A percentile compares a stretch with the other conserved stretches of the same genome.
These are phyloP conservation scores for Dendrocopos noguchii DNA, from an alignment of 2,113 vertebrate genomes.

Conservation along the genomic window DNA sequence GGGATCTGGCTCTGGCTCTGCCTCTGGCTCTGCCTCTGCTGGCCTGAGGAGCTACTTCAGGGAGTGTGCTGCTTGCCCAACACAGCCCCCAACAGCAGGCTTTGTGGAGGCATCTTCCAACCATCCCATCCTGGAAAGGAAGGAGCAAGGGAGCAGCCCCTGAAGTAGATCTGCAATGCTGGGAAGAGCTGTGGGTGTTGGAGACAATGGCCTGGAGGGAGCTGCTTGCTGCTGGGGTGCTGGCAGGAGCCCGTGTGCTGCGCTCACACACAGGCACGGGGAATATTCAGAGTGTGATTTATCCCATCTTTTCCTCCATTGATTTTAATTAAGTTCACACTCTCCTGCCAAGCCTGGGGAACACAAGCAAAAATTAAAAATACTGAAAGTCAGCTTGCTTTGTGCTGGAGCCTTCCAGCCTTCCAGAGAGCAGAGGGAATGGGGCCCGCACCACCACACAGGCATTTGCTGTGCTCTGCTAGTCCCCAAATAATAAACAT, in stretches of 20 bases:
- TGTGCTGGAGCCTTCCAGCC: constrained; percentile 30
- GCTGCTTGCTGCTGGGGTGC: neutral
- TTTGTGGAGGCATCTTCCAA: fast-evolving
- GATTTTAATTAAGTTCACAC: constrained; percentile 77
- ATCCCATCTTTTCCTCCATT: constrained; percentile 68
- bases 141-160: fast-evolving
- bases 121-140: neutral
- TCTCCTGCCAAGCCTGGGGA: constrained; percentile 64
- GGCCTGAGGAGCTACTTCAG: neutral
- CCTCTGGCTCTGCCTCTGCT: neutral
- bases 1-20: neutral
- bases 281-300: constrained; percentile 59
- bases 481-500: constrained; percentile 73
- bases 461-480: constrained; percentile 28
- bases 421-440: constrained; percentile 1
- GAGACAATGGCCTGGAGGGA: neutral
- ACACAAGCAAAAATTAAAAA: constrained; percentile 46
- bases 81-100: fast-evolving
- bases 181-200: neutral
- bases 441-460: neutral
- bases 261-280: neutral
- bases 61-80: neutral
- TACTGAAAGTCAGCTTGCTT: constrained; percentile 17
- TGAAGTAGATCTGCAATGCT: neutral
- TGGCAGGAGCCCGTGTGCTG: neutral